A percentile compares a stretch with the other conserved stretches of the same genome.
Evolutionary conservation across 2,888 invertebrate genomes (phyloP).

Genomic region (Eupithecia centaureata): DNA sequence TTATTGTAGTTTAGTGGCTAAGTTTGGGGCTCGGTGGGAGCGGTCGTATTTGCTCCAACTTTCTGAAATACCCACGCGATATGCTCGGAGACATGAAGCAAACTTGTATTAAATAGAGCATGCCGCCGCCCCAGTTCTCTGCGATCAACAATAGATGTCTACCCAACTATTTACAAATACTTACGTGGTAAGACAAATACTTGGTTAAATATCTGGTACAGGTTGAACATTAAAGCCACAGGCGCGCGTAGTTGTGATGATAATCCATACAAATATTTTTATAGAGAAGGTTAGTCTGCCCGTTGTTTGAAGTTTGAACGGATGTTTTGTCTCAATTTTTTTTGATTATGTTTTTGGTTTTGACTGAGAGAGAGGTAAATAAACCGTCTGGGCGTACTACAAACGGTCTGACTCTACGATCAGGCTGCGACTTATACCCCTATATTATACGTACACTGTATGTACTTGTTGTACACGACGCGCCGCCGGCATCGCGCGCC

Average conservation of each 20-base stretch:
- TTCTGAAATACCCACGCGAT: neutral
- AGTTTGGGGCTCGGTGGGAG: conserved; percentile 1
- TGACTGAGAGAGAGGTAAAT: too few species aligned
- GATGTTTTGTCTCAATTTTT: neutral
- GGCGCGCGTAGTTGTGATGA: neutral
- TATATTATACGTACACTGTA: neutral
- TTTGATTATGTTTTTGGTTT: too few species aligned
- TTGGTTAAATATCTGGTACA: too few species aligned
- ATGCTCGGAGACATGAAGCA: neutral
- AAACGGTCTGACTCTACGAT: too few species aligned
- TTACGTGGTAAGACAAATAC: too few species aligned
- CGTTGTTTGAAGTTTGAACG: neutral
- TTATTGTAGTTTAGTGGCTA: conserved; percentile 8
- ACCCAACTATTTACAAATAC: neutral
- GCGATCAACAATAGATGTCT: neutral
- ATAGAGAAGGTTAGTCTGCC: neutral
- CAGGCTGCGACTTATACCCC: too few species aligned
- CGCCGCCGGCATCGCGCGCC: neutral
- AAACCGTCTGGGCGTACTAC: too few species aligned
- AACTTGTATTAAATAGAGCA: neutral
- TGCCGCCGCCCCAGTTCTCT: neutral
- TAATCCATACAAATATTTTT: neutral
- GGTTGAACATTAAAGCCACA: too few species aligned
- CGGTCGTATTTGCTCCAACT: conserved; percentile 1
- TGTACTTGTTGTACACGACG: neutral